Conservation (phyloP, 2,113 vertebrate species). For the Crotalus helleri region DNA sequence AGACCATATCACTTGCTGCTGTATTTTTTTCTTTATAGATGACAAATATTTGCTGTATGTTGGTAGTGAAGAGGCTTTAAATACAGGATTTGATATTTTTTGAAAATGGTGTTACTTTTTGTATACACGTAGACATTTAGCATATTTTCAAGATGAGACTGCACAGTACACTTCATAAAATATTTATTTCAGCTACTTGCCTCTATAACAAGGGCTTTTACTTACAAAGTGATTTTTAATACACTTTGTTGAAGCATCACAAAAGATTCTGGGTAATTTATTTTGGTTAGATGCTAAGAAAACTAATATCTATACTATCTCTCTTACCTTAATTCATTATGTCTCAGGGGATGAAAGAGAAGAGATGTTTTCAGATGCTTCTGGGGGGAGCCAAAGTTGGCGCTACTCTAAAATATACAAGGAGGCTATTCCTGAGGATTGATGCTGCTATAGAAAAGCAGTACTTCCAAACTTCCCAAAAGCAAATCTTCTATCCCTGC, state of each 20-base stretch:
- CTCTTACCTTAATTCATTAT: neutral
- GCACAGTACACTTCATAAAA: constrained; percentile 40
- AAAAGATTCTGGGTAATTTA: neutral
- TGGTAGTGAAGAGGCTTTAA: constrained; percentile 70
- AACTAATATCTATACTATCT: neutral
- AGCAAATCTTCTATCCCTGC: neutral
- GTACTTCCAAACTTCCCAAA: neutral
- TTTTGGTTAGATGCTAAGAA: neutral
- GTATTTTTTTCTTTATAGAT: constrained; percentile 68
- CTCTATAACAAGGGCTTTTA: too few species aligned
- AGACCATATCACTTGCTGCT: constrained; percentile 74
- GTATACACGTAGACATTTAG: constrained; percentile 73
- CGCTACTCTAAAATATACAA: neutral
- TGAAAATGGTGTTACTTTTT: constrained; percentile 76
- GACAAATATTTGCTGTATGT: constrained; percentile 75
- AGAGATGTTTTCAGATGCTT: neutral
- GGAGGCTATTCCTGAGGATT: neutral
- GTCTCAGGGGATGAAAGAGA: neutral
- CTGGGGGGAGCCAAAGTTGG: neutral
- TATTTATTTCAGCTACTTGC: neutral
- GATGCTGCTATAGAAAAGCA: neutral
- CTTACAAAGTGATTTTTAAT: neutral
- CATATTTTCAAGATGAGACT: constrained; percentile 72
- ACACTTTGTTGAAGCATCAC: neutral
- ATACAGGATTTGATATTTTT: constrained; percentile 79